A percentile compares a stretch with the other conserved stretches of the same genome.
These are phyloP conservation scores for Acropora yongei DNA, from an alignment of 64 coral and sea anemone genomes.

Conservation along the genomic window DNA sequence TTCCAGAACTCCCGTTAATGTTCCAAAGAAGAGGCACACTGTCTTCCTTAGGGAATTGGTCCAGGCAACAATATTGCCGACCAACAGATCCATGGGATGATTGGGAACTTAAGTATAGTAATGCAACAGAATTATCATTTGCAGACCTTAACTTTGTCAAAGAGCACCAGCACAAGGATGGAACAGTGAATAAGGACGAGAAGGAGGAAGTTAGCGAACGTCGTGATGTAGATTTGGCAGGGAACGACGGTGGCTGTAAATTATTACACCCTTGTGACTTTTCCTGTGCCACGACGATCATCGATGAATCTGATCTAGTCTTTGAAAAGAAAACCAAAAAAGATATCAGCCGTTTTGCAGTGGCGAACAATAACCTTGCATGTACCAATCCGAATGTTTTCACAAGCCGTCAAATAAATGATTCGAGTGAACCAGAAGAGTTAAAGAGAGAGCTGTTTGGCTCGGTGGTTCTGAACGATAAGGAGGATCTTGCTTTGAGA, in stretches of 20 bases:
- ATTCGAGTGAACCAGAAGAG: neutral
- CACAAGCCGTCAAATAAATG: neutral
- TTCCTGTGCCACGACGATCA: neutral
- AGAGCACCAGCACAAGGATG: neutral
- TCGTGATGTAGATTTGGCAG: neutral
- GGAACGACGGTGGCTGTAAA: neutral
- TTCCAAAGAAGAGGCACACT: neutral
- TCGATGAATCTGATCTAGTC: neutral
- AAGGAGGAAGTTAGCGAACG: neutral
- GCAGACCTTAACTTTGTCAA: neutral
- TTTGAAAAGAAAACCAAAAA: neutral
- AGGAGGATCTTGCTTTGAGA: neutral
- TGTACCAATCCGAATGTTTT: neutral
- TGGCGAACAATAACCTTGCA: neutral
- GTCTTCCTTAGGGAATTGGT: neutral
- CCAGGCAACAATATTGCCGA: conserved; percentile 2
- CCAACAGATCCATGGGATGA: neutral
- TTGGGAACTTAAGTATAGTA: conserved; percentile 8
- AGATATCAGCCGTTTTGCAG: neutral
- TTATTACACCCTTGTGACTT: neutral
- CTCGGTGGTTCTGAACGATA: neutral
- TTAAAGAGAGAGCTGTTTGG: neutral
- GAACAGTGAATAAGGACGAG: neutral
- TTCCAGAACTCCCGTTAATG: neutral
- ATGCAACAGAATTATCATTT: neutral